Percentiles rank a stretch among this genome's conserved stretches.
phyloP scores from a whole-genome alignment of 1,140 invertebrate genomes.

The Bombus terrestris region DNA sequence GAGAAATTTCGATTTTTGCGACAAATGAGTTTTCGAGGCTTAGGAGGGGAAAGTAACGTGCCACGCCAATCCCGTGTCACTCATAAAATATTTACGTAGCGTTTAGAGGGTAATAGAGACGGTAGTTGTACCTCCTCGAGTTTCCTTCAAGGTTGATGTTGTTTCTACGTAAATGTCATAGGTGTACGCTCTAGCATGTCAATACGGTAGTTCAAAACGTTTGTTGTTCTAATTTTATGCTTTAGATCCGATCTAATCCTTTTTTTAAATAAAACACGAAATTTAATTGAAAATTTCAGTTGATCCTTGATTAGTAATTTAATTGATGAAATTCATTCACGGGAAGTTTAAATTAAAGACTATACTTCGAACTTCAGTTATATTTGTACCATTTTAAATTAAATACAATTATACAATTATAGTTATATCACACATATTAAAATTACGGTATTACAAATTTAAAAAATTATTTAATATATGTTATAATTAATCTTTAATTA shows the following conservation, averaged over 20 bases:
- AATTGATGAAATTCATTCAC: background rate
- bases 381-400: no score
- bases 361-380: no score
- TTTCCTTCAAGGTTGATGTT: conserved; percentile 11
- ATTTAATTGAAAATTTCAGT: background rate
- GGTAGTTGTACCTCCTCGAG: background rate
- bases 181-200: background rate
- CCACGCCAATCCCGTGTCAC: background rate
- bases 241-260: background rate
- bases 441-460: no score
- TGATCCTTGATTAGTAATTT: background rate
- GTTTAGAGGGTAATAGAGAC: background rate
- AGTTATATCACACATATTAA: no score
- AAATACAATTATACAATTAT: no score
- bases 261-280: background rate
- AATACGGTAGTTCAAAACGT: background rate
- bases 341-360: background rate
- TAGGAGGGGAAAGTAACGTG: background rate
- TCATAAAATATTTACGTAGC: conserved; percentile 24
- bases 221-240: background rate
- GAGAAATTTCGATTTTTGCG: conserved; percentile 8
- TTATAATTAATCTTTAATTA: no score
- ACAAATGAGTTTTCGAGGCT: background rate
- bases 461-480: no score
- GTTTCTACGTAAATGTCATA: background rate